Percentiles rank a stretch among this genome's conserved stretches.
phyloP scores from a whole-genome alignment of 2,888 invertebrate genomes.

The Macrophya annulata region DNA sequence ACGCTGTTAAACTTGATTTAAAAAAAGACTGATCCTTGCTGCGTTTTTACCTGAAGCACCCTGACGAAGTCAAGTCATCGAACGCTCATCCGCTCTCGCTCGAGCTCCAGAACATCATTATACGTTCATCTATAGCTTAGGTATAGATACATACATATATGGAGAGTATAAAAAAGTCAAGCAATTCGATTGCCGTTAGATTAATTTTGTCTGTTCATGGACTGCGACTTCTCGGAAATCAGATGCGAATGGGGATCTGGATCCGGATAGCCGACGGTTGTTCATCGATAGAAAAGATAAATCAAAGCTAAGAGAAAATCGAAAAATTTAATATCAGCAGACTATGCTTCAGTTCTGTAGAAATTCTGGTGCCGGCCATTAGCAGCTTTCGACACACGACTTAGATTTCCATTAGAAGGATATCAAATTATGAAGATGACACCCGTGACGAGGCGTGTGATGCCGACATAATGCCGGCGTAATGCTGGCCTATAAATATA shows the following conservation, averaged over 20 bases:
- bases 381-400: slow-evolving; percentile 58
- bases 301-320: slow-evolving; percentile 7
- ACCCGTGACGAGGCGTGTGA: slow-evolving; percentile 56
- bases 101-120: slow-evolving; percentile 11
- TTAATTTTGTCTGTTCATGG: slow-evolving; percentile 25
- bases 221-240: slow-evolving; percentile 2
- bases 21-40: slow-evolving; percentile 20
- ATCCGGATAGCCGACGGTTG: slow-evolving; percentile 7
- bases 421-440: slow-evolving; percentile 58
- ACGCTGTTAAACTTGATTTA: slow-evolving; percentile 17
- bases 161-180: neutral
- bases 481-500: slow-evolving; percentile 55
- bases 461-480: slow-evolving; percentile 56
- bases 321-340: slow-evolving; percentile 28
- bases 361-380: slow-evolving; percentile 50
- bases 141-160: neutral
- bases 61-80: slow-evolving; percentile 23
- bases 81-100: neutral
- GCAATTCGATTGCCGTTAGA: slow-evolving; percentile 42
- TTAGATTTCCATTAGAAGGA: slow-evolving; percentile 57
- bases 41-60: neutral
- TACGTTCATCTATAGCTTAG: neutral
- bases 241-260: slow-evolving; percentile 27
- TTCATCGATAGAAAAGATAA: slow-evolving; percentile 15
- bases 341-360: slow-evolving; percentile 16